Base-by-base conservation (phyloP, 2,113 vertebrate species). In the Himantopus leucocephalus region DNA sequence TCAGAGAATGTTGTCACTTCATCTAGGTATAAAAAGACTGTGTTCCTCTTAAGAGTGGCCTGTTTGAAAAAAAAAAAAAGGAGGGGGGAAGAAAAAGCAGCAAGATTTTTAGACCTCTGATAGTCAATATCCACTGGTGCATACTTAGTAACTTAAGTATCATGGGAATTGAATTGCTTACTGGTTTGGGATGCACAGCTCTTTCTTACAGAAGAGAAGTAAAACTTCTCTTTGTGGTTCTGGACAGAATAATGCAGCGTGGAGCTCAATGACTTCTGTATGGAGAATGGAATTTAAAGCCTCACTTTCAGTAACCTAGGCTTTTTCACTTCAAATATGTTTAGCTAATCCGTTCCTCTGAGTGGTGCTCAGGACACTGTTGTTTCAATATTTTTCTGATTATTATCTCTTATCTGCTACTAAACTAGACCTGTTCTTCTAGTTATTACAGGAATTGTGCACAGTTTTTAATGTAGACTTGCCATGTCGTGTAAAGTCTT, bases 381-480 rank as follows among this genome's bases (percentile, higher is more conserved):
- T 55, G 34, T 83, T 72, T 76, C 39, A 60, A 5, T 90, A 16
- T 43, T 91, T 35, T 87, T 63, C 29, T 71, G 50, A 5, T 75
- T 67, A 14, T 76, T 94, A 29, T 60, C 32, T 74, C 39, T 1
- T 8, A 56, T 19, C n/a, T 70, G 45, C 67, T 55, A 2, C 71
- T 97, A 59, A 96, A 14, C 19, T 30, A 41, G 58, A 34, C 48
- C n/a, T 5, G 3, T 91, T 95, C 87, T 96, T 97, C 55, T 90
- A 99, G 99, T 95, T 99, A 85, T 95, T 99, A 95, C 99, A 99
- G 98, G 99, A 99, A 97, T 98, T 99, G 96, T 99, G 99, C 98
- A 99, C 99, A 75, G 99, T 99, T 97, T 99, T 99, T 97, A 99
- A 99, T 29, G 99, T 99, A 94, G 99, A 99, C 98, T 98, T 99